Conservation (phyloP, 1,140 invertebrate genomes). For the Acromyrmex echinatior region DNA sequence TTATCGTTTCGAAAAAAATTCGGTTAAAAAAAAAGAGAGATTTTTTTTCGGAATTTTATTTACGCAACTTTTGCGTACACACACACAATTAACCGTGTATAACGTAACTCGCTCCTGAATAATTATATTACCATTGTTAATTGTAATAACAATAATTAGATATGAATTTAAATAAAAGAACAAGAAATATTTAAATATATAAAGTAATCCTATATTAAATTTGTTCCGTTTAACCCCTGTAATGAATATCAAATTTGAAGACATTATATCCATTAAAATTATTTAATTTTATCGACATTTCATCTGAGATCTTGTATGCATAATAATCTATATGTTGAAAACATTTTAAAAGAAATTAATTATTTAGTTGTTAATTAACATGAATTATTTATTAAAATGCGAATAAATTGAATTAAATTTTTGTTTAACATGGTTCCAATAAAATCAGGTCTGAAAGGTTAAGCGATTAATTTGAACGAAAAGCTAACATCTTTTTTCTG, state of each 20-base stretch:
- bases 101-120: neutral
- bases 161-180: conserved; percentile 15
- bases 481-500: neutral
- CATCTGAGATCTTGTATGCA: no score
- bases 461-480: neutral
- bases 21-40: neutral
- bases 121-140: neutral
- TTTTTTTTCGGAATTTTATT: neutral
- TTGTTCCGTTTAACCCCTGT: no score
- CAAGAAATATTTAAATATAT: neutral
- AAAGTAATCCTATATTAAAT: neutral
- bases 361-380: no score
- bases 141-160: neutral
- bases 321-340: no score
- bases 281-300: no score
- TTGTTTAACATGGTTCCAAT: no score
- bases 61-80: neutral
- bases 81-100: neutral
- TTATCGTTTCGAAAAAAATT: conserved; percentile 7
- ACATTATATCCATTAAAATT: no score
- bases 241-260: no score
- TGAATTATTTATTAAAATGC: no score
- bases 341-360: no score
- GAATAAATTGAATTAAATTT: no score
- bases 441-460: no score